Conservation (phyloP, 2,888 invertebrate species). For the Melinaea menophilus region DNA sequence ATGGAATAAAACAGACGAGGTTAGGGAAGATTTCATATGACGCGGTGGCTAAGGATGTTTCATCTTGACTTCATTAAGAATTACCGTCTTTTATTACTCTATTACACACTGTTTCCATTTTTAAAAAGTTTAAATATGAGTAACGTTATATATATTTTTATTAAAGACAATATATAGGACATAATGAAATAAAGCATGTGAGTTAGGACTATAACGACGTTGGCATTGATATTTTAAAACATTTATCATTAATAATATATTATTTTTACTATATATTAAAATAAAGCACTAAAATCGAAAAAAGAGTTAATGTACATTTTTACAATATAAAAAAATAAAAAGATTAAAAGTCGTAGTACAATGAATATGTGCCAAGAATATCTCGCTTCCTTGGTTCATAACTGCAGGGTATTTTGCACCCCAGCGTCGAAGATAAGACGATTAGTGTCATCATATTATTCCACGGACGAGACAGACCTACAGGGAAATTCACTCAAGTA, state of each 20-base stretch:
- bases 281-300: no score
- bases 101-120: constrained; percentile 17
- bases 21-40: constrained; percentile 6
- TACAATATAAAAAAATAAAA: neutral
- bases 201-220: no score
- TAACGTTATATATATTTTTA: neutral
- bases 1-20: constrained; percentile 1
- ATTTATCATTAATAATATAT: no score
- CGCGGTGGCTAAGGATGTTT: constrained; percentile 12
- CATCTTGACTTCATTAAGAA: constrained; percentile 13
- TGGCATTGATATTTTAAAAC: no score
- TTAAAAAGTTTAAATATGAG: no score
- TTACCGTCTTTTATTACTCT: constrained; percentile 13
- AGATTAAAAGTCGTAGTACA: neutral
- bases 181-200: no score
- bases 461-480: constrained; percentile 14
- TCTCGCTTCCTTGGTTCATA: constrained; percentile 16
- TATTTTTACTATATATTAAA: no score
- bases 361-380: constrained; percentile 12
- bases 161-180: neutral
- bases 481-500: constrained; percentile 20
- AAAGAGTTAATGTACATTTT: neutral
- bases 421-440: constrained; percentile 36
- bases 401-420: constrained; percentile 19
- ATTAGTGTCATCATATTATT: constrained; percentile 42